Percentiles rank a stretch among this genome's conserved stretches.
Evolutionary conservation across 2,113 vertebrate species (phyloP).

Genomic region (Indicator maculatus): DNA sequence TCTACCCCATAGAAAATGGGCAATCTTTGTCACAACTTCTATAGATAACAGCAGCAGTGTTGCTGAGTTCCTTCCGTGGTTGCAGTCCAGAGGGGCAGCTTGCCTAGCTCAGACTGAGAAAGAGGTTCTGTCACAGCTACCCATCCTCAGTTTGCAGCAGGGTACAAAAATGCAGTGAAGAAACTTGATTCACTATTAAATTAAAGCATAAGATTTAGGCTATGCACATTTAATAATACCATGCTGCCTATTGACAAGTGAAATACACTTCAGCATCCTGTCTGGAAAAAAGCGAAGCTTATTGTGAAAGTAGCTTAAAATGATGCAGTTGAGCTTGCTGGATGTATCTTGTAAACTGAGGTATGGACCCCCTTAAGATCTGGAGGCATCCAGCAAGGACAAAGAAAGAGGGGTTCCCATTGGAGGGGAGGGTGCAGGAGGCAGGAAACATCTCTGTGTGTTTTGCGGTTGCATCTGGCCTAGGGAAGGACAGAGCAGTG

Average conservation of each 20-base stretch:
- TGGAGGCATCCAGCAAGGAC: neutral
- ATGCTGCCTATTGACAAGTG: neutral
- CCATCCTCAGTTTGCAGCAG: neutral
- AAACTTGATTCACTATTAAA: neutral
- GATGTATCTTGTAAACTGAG: neutral
- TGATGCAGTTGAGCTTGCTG: neutral
- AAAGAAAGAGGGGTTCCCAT: neutral
- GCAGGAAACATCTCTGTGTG: neutral
- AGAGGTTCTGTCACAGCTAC: neutral
- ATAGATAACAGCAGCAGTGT: neutral
- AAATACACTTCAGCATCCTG: neutral
- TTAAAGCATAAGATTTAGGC: neutral
- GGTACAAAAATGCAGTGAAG: neutral
- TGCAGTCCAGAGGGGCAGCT: neutral
- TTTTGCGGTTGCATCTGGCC: neutral
- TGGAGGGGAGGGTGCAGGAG: neutral
- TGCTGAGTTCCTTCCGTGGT: neutral
- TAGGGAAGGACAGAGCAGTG: neutral
- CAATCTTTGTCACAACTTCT: neutral
- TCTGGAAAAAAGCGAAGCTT: neutral
- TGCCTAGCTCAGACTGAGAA: neutral
- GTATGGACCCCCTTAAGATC: neutral
- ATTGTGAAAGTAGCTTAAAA: neutral
- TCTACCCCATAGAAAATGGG: neutral
- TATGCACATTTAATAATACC: neutral